phyloP scores from a whole-genome alignment of 2,113 vertebrate species.

The Myrmophylax atrothorax region DNA sequence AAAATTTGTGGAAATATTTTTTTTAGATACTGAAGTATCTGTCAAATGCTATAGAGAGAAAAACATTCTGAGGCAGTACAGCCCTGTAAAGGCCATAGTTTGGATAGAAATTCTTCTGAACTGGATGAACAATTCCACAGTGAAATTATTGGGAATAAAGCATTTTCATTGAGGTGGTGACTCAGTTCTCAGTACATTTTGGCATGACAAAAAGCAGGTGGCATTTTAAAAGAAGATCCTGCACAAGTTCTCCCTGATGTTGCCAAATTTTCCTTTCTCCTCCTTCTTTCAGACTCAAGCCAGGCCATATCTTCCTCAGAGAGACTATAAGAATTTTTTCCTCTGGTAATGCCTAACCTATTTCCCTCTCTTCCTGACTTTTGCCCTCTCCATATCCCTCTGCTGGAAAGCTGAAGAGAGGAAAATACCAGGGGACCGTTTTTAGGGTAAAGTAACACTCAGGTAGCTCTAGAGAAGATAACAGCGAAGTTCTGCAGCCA shows the following conservation, averaged over 20 bases:
- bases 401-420: not conserved
- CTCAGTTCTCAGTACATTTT: not conserved
- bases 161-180: not conserved
- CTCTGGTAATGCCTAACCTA: not conserved
- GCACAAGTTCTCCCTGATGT: not conserved
- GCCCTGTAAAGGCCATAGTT: not conserved
- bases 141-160: not conserved
- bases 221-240: not conserved
- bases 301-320: not conserved
- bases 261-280: not conserved
- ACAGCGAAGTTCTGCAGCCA: not conserved
- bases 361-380: not conserved
- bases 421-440: not conserved
- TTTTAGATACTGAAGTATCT: not conserved
- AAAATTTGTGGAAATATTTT: not conserved
- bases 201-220: not conserved
- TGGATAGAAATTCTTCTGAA: not conserved
- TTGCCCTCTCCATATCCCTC: not conserved
- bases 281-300: not conserved
- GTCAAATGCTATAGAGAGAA: not conserved
- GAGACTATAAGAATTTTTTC: not conserved
- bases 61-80: not conserved
- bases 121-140: not conserved
- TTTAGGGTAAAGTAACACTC: not conserved
- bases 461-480: not conserved